Evolutionary conservation across 2,797 vertebrate species (phyloP).

Genomic region (Gymnopithys bicolor): DNA sequence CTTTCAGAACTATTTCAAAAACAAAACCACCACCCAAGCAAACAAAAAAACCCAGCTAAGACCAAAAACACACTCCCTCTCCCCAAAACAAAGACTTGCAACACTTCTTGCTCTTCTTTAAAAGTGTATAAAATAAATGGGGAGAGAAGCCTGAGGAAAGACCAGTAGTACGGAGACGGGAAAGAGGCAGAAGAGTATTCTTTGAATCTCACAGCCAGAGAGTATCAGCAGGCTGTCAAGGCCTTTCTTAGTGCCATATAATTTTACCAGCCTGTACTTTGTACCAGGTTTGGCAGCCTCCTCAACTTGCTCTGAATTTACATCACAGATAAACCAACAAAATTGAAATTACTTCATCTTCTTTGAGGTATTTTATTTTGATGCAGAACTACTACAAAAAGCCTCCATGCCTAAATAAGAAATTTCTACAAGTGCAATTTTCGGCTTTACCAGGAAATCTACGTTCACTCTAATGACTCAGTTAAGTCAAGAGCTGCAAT

Average conservation of each 20-base stretch:
- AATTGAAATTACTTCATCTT: neutral
- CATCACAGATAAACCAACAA: neutral
- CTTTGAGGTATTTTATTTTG: neutral
- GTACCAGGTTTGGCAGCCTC: neutral
- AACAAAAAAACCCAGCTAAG: neutral
- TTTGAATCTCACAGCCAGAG: neutral
- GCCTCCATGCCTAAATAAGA: neutral
- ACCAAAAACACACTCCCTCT: neutral
- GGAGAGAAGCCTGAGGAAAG: neutral
- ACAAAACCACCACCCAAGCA: neutral
- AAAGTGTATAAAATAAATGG: fast-evolving
- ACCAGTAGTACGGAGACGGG: neutral
- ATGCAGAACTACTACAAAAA: neutral
- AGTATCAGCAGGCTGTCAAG: neutral
- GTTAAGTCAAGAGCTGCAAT: neutral
- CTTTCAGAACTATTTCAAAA: neutral
- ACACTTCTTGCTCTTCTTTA: neutral
- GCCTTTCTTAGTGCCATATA: neutral
- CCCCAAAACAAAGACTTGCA: neutral
- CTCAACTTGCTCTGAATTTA: neutral
- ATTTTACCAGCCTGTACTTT: neutral
- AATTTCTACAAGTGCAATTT: neutral
- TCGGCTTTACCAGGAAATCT: neutral
- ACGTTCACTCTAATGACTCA: neutral
- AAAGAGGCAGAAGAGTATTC: neutral